Conservation (phyloP, 2,113 vertebrate genomes). For the Phoenicopterus ruber region DNA sequence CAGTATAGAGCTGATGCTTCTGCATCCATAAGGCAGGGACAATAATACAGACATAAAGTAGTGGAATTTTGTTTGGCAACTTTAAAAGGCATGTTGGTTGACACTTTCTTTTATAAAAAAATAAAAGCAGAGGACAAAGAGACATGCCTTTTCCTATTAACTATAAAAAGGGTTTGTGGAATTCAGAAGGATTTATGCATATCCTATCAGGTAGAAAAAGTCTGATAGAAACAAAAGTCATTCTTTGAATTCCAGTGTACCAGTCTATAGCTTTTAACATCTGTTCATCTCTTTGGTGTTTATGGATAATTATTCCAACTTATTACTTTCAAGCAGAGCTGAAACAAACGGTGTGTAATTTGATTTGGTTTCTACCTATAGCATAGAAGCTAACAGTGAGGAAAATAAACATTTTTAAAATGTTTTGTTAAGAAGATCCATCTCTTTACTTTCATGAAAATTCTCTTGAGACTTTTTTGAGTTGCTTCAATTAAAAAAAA, state of each 20-base stretch:
- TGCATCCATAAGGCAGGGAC: neutral
- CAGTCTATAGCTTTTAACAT: neutral
- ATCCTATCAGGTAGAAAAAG: neutral
- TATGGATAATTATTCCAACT: neutral
- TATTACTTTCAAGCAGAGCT: neutral
- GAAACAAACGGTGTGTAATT: neutral
- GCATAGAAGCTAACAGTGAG: neutral
- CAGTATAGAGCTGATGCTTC: neutral
- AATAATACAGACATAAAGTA: neutral
- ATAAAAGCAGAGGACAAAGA: neutral
- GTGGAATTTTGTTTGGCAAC: neutral
- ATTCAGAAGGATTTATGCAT: neutral
- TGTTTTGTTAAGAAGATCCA: neutral
- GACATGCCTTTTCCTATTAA: neutral
- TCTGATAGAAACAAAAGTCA: neutral
- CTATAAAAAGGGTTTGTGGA: neutral
- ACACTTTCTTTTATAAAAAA: neutral
- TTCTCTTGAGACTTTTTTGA: neutral
- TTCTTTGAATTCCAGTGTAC: neutral
- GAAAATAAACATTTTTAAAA: neutral
- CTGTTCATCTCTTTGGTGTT: neutral
- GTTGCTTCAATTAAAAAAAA: neutral
- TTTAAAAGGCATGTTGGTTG: neutral
- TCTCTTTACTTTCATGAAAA: neutral
- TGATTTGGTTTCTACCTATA: neutral